Base-by-base conservation (phyloP, 2,888 invertebrate species). In the Lasioglossum leucozonium region DNA sequence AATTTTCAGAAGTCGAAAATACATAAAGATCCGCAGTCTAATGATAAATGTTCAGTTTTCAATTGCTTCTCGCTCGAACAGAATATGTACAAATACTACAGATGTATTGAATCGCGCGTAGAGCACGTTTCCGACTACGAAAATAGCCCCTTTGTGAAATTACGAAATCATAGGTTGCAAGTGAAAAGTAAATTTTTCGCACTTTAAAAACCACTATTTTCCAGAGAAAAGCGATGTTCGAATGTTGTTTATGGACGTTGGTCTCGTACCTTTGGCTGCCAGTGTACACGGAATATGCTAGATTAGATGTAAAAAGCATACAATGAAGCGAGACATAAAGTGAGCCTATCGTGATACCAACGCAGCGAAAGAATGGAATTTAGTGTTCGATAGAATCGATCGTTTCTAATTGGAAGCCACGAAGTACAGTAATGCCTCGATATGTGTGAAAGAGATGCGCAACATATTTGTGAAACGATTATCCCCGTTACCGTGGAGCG, bases 341-440 rank as follows among this genome's bases (percentile, higher is more conserved):
- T 69, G 69, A 69, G 69, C 69, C 69, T 40, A 40, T 40, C 40
- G 22, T 69, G 40, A 40, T 37, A 22, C 5, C 22, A 69, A 69
- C 69, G 13, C 22, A 69, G n/a, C 2, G 37, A 37, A 6, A 2
- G 4, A 40, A 37, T 0, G 65, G 30, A 37, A 30, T 65, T 6
- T 55, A 40, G 40, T 34, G 34, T 73, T 30, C 67, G 76, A 77
- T 74, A 47, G 73, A 74, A 47, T 44, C 42, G 40, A 72, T 69
- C 34, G 22, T 80, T 72, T 58, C 62, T 37, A 47, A 62, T 22
- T 37, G 67, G 74, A 37, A 34, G 67, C 11, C 55, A 11, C 4
- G 8, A 55, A 55, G 4, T n/a, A n/a, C 55, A 11, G 55, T 11
- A 55, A n/a, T 55, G n/a, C 55, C 4, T 55, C n/a, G 55, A 55